A percentile compares a stretch with the other conserved stretches of the same genome.
phyloP scores from a whole-genome alignment of 1,140 invertebrate species.

The Trichonephila clavipes region DNA sequence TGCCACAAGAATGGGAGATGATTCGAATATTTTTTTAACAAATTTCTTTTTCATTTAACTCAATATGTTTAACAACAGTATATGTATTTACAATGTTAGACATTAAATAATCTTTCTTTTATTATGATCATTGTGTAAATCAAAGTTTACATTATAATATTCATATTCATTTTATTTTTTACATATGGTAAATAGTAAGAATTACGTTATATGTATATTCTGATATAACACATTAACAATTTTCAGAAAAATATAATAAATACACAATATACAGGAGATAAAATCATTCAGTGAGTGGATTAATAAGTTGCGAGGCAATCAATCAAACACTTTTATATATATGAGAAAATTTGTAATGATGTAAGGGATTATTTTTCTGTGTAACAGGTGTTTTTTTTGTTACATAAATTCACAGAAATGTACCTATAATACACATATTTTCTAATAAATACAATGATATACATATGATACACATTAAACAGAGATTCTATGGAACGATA shows the following conservation, averaged over 20 bases:
- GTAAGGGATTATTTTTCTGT: no score
- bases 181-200: not conserved
- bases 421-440: no score
- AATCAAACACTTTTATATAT: not conserved
- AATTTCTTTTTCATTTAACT: constrained; percentile 11
- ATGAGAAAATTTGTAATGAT: no score
- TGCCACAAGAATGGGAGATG: constrained; percentile 2
- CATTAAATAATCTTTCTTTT: not conserved
- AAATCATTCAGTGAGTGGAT: constrained; percentile 2
- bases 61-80: not conserved
- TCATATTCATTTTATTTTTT: not conserved
- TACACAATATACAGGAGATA: constrained; percentile 36
- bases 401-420: no score
- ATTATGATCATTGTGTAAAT: not conserved
- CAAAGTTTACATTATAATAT: not conserved
- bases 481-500: no score
- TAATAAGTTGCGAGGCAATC: constrained; percentile 18
- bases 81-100: not conserved
- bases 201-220: not conserved
- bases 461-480: no score
- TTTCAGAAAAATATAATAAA: constrained; percentile 29
- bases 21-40: not conserved
- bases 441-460: no score
- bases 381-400: no score
- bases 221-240: constrained; percentile 13